Evolutionary conservation across 2,888 invertebrate genomes (phyloP), one percentile per base, ranked within the genome.

Genomic region (Nomada ruficornis): DNA sequence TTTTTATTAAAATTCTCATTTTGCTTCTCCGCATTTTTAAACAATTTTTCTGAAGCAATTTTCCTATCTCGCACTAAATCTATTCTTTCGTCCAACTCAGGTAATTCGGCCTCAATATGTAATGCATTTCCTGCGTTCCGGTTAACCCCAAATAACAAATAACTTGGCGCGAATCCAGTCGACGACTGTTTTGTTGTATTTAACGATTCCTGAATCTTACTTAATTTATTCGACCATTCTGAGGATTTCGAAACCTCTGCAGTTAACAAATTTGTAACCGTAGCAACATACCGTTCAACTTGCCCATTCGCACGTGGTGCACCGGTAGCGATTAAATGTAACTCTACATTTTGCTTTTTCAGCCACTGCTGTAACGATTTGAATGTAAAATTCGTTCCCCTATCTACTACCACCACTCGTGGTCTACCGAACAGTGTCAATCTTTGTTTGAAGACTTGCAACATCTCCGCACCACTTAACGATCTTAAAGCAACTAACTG

Each of bases 181-280:
- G 52, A 52, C 15, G 3, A 18, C 18, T 59, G 59, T 44, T n/a
- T n/a, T 1, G 69, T 69, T 0, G 69, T 69, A 23, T 70, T 70
- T n/a, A 70, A 60, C 0, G 70, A 15, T 5, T 18, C 13, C 52
- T 18, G 13, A 18, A 60, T 11, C 50, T 70, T 60, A 13, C 26
- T 1, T 36, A 60, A 15, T 26, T 70, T 70, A 36, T 20, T 70
- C 20, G 60, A 60, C 70, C 70, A 70, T 52, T 70, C 60, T 52
- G 50, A 7, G 1, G 2, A 29, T 36, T 70, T 70, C 2, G 10
- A 4, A n/a, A 29, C 4, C 52, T 70, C 70, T 2, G 20, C 23
- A 0, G 59, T 74, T 7, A 74, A 42, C 1, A 67, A 15, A 36
- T 74, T 55, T 0, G 50, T 50, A 1, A 63, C 50, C 1, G 63